Evolutionary conservation across 1,140 invertebrate genomes (phyloP).

Genomic region (Scaptomyza pallida): DNA sequence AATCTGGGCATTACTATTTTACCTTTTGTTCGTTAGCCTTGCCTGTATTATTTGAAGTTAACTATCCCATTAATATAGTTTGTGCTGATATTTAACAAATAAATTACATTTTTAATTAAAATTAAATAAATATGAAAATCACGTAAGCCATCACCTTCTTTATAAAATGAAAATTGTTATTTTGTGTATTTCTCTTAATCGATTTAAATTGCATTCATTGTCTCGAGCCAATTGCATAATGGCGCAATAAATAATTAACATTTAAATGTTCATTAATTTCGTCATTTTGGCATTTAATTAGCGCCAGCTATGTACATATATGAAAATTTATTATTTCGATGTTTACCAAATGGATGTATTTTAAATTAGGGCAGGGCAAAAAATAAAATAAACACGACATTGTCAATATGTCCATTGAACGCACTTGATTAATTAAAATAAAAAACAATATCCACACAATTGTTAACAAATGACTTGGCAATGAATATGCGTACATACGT

Average conservation of each 20-base stretch:
- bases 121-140: constrained; percentile 1
- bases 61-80: too few species aligned
- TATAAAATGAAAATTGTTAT: constrained; percentile 9
- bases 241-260: constrained; percentile 60
- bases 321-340: constrained; percentile 70
- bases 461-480: constrained; percentile 41
- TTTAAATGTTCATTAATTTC: constrained; percentile 56
- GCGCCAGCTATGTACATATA: constrained; percentile 59
- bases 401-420: constrained; percentile 67
- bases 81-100: background rate
- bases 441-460: constrained; percentile 2
- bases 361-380: constrained; percentile 32
- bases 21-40: too few species aligned
- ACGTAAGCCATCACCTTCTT: background rate
- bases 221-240: constrained; percentile 43
- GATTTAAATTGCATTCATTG: constrained; percentile 54
- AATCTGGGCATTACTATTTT: too few species aligned
- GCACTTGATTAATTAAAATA: constrained; percentile 69
- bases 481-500: too few species aligned
- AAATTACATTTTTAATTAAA: background rate
- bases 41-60: too few species aligned
- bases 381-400: constrained; percentile 46
- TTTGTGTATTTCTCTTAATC: constrained; percentile 18
- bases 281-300: constrained; percentile 64
- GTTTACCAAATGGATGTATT: constrained; percentile 44